Evolutionary conservation across 2,888 invertebrate genomes (phyloP).

Genomic region (Lamproptera curius): DNA sequence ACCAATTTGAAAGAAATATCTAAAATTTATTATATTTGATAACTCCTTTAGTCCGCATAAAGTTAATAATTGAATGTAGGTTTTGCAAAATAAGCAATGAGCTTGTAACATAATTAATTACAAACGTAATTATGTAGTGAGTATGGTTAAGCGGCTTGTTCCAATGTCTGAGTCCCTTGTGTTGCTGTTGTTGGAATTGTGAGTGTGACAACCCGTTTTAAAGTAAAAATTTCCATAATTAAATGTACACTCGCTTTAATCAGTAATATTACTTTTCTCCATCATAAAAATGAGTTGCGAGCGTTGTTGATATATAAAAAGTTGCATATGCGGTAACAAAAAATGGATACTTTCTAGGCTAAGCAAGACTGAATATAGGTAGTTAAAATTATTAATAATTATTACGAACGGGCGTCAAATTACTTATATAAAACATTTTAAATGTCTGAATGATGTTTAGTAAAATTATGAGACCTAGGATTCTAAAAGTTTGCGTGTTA

Average conservation of each 20-base stretch:
- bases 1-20: neutral
- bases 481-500: no score
- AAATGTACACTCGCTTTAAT: neutral
- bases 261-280: neutral
- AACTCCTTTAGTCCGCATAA: neutral
- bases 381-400: no score
- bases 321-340: no score
- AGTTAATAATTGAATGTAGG: neutral
- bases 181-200: neutral
- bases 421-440: no score
- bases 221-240: neutral
- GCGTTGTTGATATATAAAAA: no score
- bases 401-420: no score
- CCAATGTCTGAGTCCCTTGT: neutral
- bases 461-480: no score
- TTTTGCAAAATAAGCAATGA: neutral
- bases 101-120: constrained; percentile 1
- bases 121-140: neutral
- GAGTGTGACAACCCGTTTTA: neutral
- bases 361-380: no score
- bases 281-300: no score
- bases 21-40: neutral
- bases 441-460: no score
- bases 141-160: neutral
- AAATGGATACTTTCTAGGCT: no score